Conservation (phyloP, 2,113 vertebrate genomes). For the Psammodynastes pulverulentus region DNA sequence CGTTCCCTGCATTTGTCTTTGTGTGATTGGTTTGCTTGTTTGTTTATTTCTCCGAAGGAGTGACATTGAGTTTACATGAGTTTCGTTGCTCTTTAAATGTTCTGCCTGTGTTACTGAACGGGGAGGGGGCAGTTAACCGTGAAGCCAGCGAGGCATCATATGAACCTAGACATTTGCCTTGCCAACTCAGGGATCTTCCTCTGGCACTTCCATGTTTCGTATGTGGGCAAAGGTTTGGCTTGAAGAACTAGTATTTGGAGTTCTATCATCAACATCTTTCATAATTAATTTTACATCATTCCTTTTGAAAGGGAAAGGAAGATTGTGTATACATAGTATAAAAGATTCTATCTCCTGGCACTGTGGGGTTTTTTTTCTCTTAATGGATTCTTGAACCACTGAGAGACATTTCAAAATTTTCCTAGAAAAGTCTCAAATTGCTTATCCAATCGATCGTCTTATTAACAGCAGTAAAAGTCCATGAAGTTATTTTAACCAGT, state of each 20-base stretch:
- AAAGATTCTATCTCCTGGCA: not conserved
- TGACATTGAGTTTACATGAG: not conserved
- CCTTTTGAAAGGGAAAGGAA: too few species aligned
- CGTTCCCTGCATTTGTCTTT: not conserved
- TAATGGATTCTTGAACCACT: not conserved
- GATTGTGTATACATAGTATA: not conserved
- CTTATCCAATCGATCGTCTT: not conserved
- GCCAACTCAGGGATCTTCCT: not conserved
- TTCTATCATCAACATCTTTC: not conserved
- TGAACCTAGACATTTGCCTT: not conserved
- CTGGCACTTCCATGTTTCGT: not conserved
- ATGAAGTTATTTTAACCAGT: not conserved
- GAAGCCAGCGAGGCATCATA: too few species aligned
- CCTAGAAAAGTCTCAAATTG: not conserved
- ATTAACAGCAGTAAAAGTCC: not conserved
- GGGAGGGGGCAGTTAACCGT: not conserved
- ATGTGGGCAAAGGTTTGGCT: not conserved
- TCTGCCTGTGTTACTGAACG: not conserved
- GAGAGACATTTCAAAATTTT: not conserved
- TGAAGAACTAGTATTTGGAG: not conserved
- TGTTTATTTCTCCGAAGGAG: not conserved
- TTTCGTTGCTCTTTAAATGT: not conserved
- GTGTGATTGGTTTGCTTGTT: not conserved
- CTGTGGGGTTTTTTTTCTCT: not conserved
- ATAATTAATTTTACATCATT: not conserved